Evolutionary conservation across 2,113 vertebrate species (phyloP), one percentile per base, ranked within the genome.

Genomic region (Istiophorus platypterus): DNA sequence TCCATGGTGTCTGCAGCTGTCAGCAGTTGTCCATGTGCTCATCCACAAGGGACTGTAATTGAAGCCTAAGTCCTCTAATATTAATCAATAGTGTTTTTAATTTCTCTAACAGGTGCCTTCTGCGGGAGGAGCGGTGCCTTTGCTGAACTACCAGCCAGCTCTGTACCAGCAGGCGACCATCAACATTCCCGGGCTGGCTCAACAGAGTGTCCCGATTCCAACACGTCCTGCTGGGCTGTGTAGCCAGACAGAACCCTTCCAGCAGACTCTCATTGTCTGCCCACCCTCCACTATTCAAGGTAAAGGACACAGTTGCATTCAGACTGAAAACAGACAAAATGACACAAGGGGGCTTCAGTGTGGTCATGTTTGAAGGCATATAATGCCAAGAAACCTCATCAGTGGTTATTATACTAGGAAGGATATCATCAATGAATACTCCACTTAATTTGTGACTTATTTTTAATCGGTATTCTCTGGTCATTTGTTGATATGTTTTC

Each of bases 231-330:
- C 97, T 72, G 97, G 97, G 94, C 96, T 99, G 80, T 99, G 98
- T 79, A 96, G 96, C 91, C 97, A 97, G 82, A 95, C 97, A 0
- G 98, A 99, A 92, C 98, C 98, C 89, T 97, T 99, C 93, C 98
- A 99, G 93, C 98, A 99, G 95, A 99, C 98, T 31, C 97, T 99
- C 89, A 99, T 99, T 11, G 98, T 99, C 85, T 99, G 98, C 93
- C 98, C 98, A 0, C 97, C 97, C 24, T 95, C 97, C 20, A 96
- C 97, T 88, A 97, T 99, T 91, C 98, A 99, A 97, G 98, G 98
- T 99, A 94, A 93, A 17, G 9, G 9, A 67, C 2, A 20, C 11
- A 24, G 27, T 18, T 62, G 4, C 61, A 22, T n/a, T 34, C 24
- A 31, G 18, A 37, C 20, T 41, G 20, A 20, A 34, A 22, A 20